These are phyloP conservation scores for Lithophane ornitopus DNA, from an alignment of 2,888 invertebrate genomes.

Conservation along the genomic window DNA sequence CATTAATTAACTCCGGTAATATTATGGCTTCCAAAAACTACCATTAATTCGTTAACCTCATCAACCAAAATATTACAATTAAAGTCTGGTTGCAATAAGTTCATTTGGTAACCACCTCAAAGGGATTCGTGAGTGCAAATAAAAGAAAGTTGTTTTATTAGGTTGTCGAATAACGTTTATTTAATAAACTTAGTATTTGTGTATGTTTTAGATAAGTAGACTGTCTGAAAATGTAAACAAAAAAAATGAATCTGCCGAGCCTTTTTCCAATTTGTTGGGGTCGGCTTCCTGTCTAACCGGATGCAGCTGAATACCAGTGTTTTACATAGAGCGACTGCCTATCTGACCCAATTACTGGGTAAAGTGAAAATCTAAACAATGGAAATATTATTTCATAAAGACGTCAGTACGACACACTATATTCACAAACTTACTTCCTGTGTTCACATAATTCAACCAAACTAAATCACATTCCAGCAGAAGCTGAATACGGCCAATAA, in stretches of 20 bases:
- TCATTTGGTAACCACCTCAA: constrained; percentile 77
- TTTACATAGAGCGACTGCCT: too few species aligned
- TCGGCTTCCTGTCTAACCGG: too few species aligned
- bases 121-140: constrained; percentile 73
- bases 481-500: constrained; percentile 81
- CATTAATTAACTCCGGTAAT: constrained; percentile 68
- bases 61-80: constrained; percentile 75
- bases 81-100: constrained; percentile 75
- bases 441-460: constrained; percentile 74
- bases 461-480: constrained; percentile 76
- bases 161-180: constrained; percentile 26
- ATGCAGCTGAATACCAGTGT: too few species aligned
- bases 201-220: background rate
- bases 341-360: background rate
- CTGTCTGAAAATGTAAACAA: background rate
- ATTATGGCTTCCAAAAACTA: constrained; percentile 70
- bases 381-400: constrained; percentile 26
- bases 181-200: constrained; percentile 19
- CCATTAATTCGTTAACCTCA: constrained; percentile 71
- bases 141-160: constrained; percentile 63
- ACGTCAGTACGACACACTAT: constrained; percentile 49
- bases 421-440: constrained; percentile 58
- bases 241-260: too few species aligned
- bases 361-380: constrained; percentile 1
- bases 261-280: too few species aligned